Conservation (phyloP, 2,888 invertebrate genomes). For the Tipula confusa region DNA sequence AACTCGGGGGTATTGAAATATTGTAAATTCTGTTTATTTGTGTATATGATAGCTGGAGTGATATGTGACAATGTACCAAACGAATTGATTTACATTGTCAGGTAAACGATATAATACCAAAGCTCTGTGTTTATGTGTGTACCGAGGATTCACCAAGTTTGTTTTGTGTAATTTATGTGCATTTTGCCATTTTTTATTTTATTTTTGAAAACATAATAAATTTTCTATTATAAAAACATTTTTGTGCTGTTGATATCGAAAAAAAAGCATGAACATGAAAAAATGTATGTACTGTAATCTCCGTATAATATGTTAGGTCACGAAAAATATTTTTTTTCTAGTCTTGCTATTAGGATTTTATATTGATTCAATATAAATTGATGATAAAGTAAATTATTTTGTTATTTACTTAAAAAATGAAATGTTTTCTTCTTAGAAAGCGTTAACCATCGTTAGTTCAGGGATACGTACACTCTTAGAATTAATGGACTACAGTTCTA, state of each 20-base stretch:
- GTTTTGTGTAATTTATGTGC: not conserved
- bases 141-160: not conserved
- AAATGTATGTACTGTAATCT: not conserved
- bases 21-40: not conserved
- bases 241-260: not conserved
- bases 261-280: not conserved
- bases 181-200: not conserved
- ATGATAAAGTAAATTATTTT: not conserved
- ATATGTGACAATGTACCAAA: not conserved
- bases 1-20: not conserved
- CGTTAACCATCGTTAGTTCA: not conserved
- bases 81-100: constrained; percentile 14
- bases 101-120: not conserved
- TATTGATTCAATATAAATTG: constrained; percentile 17
- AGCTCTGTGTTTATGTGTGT: not conserved
- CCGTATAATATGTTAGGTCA: constrained; percentile 12
- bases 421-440: not conserved
- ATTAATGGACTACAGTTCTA: too few species aligned
- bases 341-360: constrained; percentile 13
- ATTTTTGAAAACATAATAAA: constrained; percentile 9
- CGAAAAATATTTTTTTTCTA: not conserved
- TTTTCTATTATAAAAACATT: constrained; percentile 8
- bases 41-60: too few species aligned
- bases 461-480: not conserved
- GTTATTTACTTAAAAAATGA: not conserved